phyloP scores from a whole-genome alignment of 2,888 invertebrate genomes.

The Arctia plantaginis region DNA sequence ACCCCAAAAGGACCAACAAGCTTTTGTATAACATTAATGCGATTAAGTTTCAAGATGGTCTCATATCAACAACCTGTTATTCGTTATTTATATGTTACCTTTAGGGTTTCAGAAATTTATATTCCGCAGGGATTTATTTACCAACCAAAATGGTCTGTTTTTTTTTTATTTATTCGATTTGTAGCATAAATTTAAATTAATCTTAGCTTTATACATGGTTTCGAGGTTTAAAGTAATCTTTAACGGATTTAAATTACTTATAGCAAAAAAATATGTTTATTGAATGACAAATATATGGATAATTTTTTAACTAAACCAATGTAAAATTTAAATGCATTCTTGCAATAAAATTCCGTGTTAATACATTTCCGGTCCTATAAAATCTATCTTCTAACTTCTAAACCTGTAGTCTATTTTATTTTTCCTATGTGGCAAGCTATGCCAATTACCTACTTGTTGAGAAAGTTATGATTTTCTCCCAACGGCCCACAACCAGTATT shows the following conservation, averaged over 20 bases:
- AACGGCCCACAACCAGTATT: not conserved
- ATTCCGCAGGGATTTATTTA: not conserved
- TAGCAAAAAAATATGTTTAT: not conserved
- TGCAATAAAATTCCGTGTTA: not conserved
- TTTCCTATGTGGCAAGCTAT: not conserved
- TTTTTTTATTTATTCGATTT: not conserved
- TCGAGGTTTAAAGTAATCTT: not conserved
- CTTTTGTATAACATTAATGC: conserved; percentile 8
- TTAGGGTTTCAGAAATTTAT: conserved; percentile 4
- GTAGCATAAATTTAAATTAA: not conserved
- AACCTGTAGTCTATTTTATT: not conserved
- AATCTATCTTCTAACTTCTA: not conserved
- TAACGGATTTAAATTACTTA: not conserved
- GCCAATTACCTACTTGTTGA: not conserved
- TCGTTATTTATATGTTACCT: conserved; percentile 8
- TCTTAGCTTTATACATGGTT: not conserved
- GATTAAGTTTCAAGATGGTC: conserved; percentile 10
- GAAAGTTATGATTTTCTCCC: conserved; percentile 1
- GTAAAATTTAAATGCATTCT: not conserved
- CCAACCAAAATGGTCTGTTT: not conserved
- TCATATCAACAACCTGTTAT: conserved; percentile 5
- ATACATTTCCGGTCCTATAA: not conserved
- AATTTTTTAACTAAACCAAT: not conserved
- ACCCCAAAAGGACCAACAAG: conserved; percentile 15
- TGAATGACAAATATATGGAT: not conserved